phyloP scores from a whole-genome alignment of 2,888 invertebrate species.

The Criorhina ranunculi region DNA sequence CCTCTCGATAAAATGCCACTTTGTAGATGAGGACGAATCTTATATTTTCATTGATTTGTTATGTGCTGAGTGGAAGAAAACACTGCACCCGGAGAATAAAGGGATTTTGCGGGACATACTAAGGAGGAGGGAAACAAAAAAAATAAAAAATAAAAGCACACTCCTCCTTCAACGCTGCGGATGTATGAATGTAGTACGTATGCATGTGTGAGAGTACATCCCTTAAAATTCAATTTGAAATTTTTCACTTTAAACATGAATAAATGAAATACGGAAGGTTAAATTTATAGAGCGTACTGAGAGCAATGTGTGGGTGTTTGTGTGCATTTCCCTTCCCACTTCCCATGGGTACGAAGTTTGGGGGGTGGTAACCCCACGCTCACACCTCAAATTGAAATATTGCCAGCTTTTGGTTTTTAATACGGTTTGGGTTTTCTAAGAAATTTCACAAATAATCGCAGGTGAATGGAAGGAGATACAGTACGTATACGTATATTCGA shows the following conservation, averaged over 20 bases:
- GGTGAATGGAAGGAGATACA: slow-evolving; percentile 57
- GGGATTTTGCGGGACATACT: slow-evolving; percentile 9
- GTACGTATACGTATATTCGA: too few species aligned
- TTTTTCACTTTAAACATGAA: slow-evolving; percentile 74
- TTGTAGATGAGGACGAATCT: slow-evolving; percentile 74
- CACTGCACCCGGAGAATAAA: slow-evolving; percentile 43
- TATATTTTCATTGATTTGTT: slow-evolving; percentile 77
- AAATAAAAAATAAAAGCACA: slow-evolving; percentile 12
- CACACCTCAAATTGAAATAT: slow-evolving; percentile 65
- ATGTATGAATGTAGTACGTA: neutral
- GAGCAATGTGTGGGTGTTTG: slow-evolving; percentile 6
- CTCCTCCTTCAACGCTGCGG: neutral
- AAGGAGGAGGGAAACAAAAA: too few species aligned
- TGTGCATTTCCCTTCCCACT: slow-evolving; percentile 35
- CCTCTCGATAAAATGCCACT: slow-evolving; percentile 73
- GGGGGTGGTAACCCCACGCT: neutral
- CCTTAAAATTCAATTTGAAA: slow-evolving; percentile 73
- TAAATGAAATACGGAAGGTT: slow-evolving; percentile 73
- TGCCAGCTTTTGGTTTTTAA: slow-evolving; percentile 66
- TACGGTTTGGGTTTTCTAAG: slow-evolving; percentile 42
- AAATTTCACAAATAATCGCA: slow-evolving; percentile 56
- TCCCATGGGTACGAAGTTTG: neutral
- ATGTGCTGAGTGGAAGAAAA: slow-evolving; percentile 70
- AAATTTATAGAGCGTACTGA: slow-evolving; percentile 56
- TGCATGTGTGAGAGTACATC: slow-evolving; percentile 20